Evolutionary conservation across 2,113 vertebrate species (phyloP).

Genomic region (Macquaria australasica): DNA sequence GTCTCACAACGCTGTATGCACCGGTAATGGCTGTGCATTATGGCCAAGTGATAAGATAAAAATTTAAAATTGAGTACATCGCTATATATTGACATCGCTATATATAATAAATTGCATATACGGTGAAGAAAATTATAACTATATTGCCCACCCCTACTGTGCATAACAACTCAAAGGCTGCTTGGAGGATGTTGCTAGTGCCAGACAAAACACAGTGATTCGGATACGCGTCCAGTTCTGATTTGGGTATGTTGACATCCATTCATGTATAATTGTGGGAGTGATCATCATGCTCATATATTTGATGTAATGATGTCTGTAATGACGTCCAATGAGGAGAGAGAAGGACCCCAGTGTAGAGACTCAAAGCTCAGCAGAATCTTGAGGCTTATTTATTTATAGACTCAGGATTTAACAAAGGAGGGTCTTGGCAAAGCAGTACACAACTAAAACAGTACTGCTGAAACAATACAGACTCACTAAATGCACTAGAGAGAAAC

Average conservation of each 20-base stretch:
- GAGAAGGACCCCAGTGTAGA: neutral
- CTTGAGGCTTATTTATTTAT: constrained; percentile 25
- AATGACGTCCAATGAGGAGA: neutral
- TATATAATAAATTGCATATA: neutral
- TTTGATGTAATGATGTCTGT: neutral
- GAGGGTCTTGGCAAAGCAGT: constrained; percentile 17
- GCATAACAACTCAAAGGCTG: neutral
- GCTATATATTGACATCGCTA: neutral
- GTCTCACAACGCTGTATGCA: neutral
- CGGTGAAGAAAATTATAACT: neutral
- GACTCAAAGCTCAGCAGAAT: neutral
- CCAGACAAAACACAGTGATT: neutral
- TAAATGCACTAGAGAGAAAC: constrained; percentile 38
- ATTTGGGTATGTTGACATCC: neutral
- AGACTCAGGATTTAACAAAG: constrained; percentile 8
- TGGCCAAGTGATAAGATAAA: neutral
- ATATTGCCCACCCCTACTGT: neutral
- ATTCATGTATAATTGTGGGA: neutral
- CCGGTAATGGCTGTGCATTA: constrained; percentile 4
- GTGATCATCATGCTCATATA: neutral
- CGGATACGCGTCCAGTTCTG: neutral
- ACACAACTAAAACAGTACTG: neutral
- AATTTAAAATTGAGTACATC: neutral
- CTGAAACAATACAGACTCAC: neutral
- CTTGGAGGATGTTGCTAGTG: no score